A percentile compares a stretch with the other conserved stretches of the same genome.
These are phyloP conservation scores for Pangasius djambal DNA, from an alignment of 2,797 vertebrate genomes.

Conservation along the genomic window DNA sequence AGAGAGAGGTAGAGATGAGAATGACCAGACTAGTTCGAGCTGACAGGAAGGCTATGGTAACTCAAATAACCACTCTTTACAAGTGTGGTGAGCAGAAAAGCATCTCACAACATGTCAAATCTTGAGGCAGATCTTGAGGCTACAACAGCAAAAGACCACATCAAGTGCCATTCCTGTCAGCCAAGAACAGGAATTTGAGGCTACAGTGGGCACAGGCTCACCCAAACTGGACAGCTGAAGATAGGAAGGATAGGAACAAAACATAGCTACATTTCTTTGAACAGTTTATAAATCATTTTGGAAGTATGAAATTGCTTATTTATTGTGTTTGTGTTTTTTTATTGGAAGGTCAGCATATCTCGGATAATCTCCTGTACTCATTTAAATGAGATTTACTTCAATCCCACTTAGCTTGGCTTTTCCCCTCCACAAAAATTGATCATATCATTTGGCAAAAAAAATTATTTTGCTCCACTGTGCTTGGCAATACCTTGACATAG, in stretches of 20 bases:
- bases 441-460: background rate
- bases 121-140: too few species aligned
- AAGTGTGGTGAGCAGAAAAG: background rate
- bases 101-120: background rate
- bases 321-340: slow-evolving; percentile 3
- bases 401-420: background rate
- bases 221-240: background rate
- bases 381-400: background rate
- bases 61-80: background rate
- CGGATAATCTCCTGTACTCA: background rate
- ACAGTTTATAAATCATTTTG: background rate
- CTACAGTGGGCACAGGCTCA: background rate
- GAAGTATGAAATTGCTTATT: too few species aligned
- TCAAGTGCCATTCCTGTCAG: background rate
- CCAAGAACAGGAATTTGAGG: background rate
- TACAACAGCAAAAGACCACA: background rate
- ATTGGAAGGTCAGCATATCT: background rate
- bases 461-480: background rate
- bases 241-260: background rate
- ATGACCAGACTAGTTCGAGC: background rate
- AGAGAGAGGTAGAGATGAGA: background rate
- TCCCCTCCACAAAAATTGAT: background rate
- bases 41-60: background rate
- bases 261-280: too few species aligned
- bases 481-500: background rate